phyloP scores from a whole-genome alignment of 2,113 vertebrate genomes.

The Heliornis fulica region DNA sequence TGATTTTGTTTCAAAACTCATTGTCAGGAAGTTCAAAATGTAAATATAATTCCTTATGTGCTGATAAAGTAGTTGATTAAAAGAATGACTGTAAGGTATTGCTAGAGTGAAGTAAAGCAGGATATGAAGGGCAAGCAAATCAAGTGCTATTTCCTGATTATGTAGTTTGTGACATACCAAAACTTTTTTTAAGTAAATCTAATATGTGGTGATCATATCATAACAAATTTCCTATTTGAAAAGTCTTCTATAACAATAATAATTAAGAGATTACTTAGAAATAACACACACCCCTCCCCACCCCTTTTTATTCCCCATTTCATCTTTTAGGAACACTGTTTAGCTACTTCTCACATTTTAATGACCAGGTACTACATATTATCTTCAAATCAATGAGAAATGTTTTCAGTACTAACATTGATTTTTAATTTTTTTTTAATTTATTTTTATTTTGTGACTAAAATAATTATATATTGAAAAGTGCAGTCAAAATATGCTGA shows the following conservation, averaged over 20 bases:
- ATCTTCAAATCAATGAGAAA: constrained; percentile 15
- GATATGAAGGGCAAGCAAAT: background rate
- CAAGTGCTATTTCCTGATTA: background rate
- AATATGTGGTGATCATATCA: background rate
- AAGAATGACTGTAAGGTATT: background rate
- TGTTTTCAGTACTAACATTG: constrained; percentile 30
- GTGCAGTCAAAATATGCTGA: background rate
- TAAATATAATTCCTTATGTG: background rate
- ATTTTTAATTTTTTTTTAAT: constrained; percentile 36
- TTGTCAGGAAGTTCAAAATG: background rate
- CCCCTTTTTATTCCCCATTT: background rate
- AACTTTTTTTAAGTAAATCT: background rate
- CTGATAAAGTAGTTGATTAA: background rate
- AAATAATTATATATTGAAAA: background rate
- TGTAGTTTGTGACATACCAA: background rate
- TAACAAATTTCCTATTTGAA: background rate
- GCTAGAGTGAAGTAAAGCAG: background rate
- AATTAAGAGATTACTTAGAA: constrained; percentile 14
- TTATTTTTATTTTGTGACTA: too few relatives aligned
- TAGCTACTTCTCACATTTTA: constrained; percentile 1
- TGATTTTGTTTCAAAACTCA: background rate
- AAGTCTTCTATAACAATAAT: background rate
- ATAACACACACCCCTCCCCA: too few relatives aligned
- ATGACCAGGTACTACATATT: background rate
- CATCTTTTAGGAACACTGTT: background rate